Conservation (phyloP, 1,140 invertebrate genomes). For the Caerostris darwini region DNA sequence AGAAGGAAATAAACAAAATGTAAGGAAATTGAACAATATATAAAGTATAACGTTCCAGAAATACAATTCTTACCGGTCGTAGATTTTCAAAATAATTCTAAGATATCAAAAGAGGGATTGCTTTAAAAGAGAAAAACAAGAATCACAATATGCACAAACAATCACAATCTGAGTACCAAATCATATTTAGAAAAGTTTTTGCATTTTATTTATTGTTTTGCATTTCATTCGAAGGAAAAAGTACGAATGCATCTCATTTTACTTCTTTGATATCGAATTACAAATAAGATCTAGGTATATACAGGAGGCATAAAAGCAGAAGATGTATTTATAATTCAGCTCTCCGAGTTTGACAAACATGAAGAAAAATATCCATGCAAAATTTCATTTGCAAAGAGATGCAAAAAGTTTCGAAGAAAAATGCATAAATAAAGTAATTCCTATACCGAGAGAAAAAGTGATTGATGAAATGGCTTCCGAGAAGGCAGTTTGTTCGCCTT, state of each 20-base stretch:
- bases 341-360: neutral
- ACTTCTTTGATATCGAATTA: neutral
- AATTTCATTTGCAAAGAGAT: conserved; percentile 44
- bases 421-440: conserved; percentile 63
- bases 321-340: neutral
- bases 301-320: neutral
- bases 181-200: neutral
- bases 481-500: conserved; percentile 53
- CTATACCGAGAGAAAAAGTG: conserved; percentile 52
- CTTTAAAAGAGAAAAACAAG: neutral
- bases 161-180: neutral
- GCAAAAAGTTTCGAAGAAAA: conserved; percentile 34
- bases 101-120: too few species aligned
- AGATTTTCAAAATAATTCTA: too few species aligned
- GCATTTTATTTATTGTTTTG: too few species aligned
- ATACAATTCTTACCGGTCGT: too few species aligned
- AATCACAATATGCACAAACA: neutral
- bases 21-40: too few species aligned
- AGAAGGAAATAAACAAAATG: too few species aligned
- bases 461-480: conserved; percentile 54
- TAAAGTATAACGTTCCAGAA: too few species aligned
- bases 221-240: neutral
- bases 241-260: neutral
- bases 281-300: neutral
- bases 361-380: neutral